Evolutionary conservation across 2,113 vertebrate genomes (phyloP).

Genomic region (Chlorocebus sabaeus): DNA sequence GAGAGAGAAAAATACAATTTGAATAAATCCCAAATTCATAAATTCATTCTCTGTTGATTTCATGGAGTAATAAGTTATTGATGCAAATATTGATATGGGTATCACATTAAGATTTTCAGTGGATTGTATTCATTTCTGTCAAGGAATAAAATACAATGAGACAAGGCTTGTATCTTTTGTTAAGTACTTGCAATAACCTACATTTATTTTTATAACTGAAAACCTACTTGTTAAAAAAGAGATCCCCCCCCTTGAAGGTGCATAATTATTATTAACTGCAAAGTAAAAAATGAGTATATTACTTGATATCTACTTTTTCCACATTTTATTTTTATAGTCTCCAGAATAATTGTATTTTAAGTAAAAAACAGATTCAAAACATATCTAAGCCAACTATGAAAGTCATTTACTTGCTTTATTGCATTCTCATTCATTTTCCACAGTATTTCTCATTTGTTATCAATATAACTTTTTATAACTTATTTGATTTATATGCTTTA

Average conservation of each 20-base stretch:
- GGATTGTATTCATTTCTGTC: neutral
- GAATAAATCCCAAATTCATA: neutral
- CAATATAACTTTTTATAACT: neutral
- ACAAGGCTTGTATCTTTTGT: neutral
- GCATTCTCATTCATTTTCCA: neutral
- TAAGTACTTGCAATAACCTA: neutral
- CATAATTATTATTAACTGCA: neutral
- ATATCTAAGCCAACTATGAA: neutral
- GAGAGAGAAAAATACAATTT: neutral
- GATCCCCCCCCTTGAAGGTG: neutral
- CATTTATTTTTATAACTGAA: slow-evolving; percentile 26
- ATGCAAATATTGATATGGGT: neutral
- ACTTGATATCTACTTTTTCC: neutral
- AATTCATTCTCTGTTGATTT: neutral
- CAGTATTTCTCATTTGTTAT: neutral
- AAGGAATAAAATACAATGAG: neutral
- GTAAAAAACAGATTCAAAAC: neutral
- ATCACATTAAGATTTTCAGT: neutral
- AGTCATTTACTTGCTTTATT: neutral
- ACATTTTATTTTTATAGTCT: neutral
- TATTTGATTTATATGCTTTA: neutral
- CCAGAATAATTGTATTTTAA: neutral
- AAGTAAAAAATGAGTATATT: neutral
- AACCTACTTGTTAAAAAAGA: neutral
- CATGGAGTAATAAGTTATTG: neutral